Evolutionary conservation across 2,113 vertebrate genomes (phyloP).

Genomic region (Hippocampus zosterae): DNA sequence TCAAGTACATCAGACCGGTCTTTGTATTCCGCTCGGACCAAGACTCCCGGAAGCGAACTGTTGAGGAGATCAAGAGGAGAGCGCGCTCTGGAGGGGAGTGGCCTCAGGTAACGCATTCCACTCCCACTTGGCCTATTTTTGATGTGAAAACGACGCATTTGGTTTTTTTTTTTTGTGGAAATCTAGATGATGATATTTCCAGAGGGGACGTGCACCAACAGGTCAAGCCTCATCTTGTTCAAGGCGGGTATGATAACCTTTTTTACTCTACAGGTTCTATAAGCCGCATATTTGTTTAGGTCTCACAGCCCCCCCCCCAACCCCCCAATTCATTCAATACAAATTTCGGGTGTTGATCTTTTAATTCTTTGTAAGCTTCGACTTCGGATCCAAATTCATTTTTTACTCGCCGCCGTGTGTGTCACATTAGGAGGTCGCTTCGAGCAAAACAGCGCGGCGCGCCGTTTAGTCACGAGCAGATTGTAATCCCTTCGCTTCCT

Average conservation of each 20-base stretch:
- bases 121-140: neutral
- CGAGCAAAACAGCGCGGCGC: neutral
- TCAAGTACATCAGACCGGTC: constrained; percentile 88
- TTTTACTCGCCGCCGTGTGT: neutral
- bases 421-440: neutral
- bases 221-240: constrained; percentile 89
- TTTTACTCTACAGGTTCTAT: neutral
- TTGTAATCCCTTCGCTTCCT: constrained; percentile 4
- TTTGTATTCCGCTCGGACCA: constrained; percentile 90
- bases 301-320: too few species aligned
- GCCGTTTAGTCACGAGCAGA: constrained; percentile 10
- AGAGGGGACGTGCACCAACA: constrained; percentile 93
- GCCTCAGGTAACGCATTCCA: constrained; percentile 81
- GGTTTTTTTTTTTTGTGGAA: constrained; percentile 24
- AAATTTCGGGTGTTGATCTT: too few species aligned
- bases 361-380: too few species aligned
- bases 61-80: constrained; percentile 86
- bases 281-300: too few species aligned
- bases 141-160: neutral
- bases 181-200: constrained; percentile 95
- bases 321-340: too few species aligned
- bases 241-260: constrained; percentile 81
- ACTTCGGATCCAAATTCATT: neutral
- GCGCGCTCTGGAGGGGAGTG: constrained; percentile 82
- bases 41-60: constrained; percentile 88